Evolutionary conservation across 2,797 vertebrate genomes (phyloP), one percentile per base, ranked within the genome.

Genomic region (Esox masquinongy): DNA sequence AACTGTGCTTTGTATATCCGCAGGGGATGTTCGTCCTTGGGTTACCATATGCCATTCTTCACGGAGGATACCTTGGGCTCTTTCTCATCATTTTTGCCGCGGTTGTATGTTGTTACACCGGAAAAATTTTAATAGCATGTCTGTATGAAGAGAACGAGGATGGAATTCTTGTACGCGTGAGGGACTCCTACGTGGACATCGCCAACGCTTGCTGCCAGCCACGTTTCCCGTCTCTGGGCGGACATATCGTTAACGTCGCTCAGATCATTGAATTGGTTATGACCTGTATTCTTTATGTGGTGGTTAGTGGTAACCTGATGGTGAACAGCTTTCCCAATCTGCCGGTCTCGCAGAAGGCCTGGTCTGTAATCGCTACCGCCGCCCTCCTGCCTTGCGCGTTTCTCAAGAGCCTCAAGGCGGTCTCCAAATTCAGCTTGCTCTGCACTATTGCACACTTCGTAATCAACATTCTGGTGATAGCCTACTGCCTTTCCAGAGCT

Each of bases 1-100:
- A 75, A 43, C 81, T 82, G 80, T 83, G 84, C 87, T 47, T n/a
- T 87, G 77, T 92, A 75, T 91, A 84, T 88, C 92, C 91, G 82
- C 95, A 99, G 97, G 97, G 97, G 81, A 99, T 99, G 96, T 99
- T 99, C 90, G 97, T 98, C 82, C 95, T 99, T 88, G 97, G 97
- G 86, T 91, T 99, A 85, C 97, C 97, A 75, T 98, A 98, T 86
- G 97, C 97, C 88, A 97, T 99, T 89, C 95, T 99, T 82, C 97
- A 99, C 67, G 97, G 97, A 70, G 97, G 97, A 86, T 98, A 99
- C 91, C 94, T 98, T 86, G 97, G 97, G 59, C 94, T 99, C 85
- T 97, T 98, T 90, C 95, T 98, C 88, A 97, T 98, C 80, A 97
- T 98, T 92, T 97, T 98, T 15, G 95, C 96, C 1, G 97, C 97